Evolutionary conservation across 1,140 invertebrate genomes (phyloP), one percentile per base, ranked within the genome.

Genomic region (Phymorhynchus buccinoides): DNA sequence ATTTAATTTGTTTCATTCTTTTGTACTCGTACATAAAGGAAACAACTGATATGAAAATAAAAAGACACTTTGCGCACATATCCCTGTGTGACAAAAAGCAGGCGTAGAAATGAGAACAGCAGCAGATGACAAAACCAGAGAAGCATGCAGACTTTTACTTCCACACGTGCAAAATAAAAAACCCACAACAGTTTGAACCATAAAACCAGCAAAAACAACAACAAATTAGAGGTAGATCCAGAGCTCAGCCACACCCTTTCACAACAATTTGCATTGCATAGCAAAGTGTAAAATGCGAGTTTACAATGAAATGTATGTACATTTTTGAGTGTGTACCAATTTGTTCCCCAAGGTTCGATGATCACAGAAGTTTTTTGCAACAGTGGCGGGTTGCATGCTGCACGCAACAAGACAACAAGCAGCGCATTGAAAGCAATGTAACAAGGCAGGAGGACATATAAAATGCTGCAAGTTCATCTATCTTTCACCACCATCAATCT

Each of bases 111-210:
- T n/a, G n/a, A n/a, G n/a, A n/a, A n/a, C n/a, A n/a, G n/a, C n/a
- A n/a, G n/a, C n/a, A n/a, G n/a, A n/a, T n/a, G n/a, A n/a, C n/a
- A n/a, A n/a, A n/a, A n/a, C n/a, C n/a, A n/a, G n/a, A 62, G 48
- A 62, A 27, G 22, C 56, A 22, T 62, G 56, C 56, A 62, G 18
- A 62, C 22, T 27, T n/a, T 62, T 27, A 62, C n/a, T 16, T 62
- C 56, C 56, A 62, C 56, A 62, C 56, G n/a, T 62, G 56, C 56
- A 62, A 62, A 62, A n/a, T n/a, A n/a, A n/a, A n/a, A n/a, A n/a
- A n/a, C 6, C 56, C 22, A 62, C 56, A 62, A 62, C 56, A 62
- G 14, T 62, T 14, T 22, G 56, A 62, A 62, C 56, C 22, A 27
- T 14, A 52, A 14, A 52, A 52, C 12, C 0, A 18, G 48, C 0